phyloP scores from a whole-genome alignment of 1,140 invertebrate genomes.

The Penaeus chinensis region DNA sequence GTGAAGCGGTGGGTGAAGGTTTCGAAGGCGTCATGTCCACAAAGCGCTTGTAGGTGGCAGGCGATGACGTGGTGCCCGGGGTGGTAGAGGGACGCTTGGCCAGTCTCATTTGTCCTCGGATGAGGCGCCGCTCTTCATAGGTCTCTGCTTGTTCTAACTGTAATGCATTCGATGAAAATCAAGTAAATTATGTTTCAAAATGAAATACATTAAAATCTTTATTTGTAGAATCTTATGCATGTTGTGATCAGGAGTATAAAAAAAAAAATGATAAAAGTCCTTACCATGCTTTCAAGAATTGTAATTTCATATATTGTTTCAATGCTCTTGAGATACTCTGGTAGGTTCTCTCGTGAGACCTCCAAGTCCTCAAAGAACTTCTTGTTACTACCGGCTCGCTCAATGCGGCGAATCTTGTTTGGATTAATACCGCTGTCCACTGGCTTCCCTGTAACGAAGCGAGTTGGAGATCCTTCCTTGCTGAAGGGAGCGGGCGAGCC shows the following conservation, averaged over 20 bases:
- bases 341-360: constrained; percentile 42
- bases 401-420: constrained; percentile 56
- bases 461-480: constrained; percentile 54
- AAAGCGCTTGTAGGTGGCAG: constrained; percentile 44
- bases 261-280: constrained; percentile 2
- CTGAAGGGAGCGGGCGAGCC: constrained; percentile 52
- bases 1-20: neutral
- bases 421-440: constrained; percentile 60
- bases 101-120: constrained; percentile 79
- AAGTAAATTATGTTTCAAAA: neutral
- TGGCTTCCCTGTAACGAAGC: constrained; percentile 60
- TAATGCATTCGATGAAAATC: constrained; percentile 53
- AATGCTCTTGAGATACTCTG: constrained; percentile 45
- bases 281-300: constrained; percentile 61
- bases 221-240: neutral
- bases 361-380: constrained; percentile 62
- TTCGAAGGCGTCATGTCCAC: neutral
- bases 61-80: constrained; percentile 23
- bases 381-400: constrained; percentile 56
- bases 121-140: constrained; percentile 80
- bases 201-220: neutral
- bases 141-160: constrained; percentile 79
- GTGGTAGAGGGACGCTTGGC: constrained; percentile 67
- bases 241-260: neutral
- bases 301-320: constrained; percentile 59